Conservation (phyloP, 2,888 invertebrate species). For the Elysia crispata region DNA sequence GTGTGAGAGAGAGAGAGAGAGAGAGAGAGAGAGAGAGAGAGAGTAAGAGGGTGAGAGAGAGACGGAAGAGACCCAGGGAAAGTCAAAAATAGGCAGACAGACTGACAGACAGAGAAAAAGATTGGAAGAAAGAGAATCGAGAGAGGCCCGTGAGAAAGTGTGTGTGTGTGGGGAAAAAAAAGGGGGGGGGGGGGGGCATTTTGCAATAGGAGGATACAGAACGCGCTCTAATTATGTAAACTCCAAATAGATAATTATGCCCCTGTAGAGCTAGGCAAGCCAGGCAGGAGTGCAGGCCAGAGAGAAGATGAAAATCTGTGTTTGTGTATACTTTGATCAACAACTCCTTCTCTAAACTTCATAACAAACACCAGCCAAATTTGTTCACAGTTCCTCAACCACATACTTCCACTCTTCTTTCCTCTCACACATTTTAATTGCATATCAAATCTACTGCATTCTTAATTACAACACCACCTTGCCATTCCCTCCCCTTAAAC, state of each 20-base stretch:
- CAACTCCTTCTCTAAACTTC: constrained; percentile 48
- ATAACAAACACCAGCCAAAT: constrained; percentile 41
- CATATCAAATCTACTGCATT: too few species aligned
- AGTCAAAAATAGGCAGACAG: too few species aligned
- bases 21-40: too few species aligned
- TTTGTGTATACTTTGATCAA: constrained; percentile 47
- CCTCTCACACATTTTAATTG: background rate
- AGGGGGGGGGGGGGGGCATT: too few species aligned
- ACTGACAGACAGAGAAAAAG: too few species aligned
- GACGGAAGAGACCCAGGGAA: too few species aligned
- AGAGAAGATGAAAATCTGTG: constrained; percentile 17
- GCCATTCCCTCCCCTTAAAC: too few species aligned
- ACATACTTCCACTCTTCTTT: background rate
- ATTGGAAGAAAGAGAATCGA: background rate
- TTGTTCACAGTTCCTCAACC: background rate
- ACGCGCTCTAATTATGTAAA: background rate
- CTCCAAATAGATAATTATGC: background rate
- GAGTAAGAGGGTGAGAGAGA: background rate
- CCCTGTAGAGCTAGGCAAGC: background rate
- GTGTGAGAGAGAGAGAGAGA: too few species aligned
- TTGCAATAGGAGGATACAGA: background rate
- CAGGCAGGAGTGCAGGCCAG: background rate
- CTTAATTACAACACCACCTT: too few species aligned
- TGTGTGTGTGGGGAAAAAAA: too few species aligned
- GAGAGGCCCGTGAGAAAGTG: background rate